phyloP scores from a whole-genome alignment of 2,113 vertebrate species.

The Phycodurus eques region DNA sequence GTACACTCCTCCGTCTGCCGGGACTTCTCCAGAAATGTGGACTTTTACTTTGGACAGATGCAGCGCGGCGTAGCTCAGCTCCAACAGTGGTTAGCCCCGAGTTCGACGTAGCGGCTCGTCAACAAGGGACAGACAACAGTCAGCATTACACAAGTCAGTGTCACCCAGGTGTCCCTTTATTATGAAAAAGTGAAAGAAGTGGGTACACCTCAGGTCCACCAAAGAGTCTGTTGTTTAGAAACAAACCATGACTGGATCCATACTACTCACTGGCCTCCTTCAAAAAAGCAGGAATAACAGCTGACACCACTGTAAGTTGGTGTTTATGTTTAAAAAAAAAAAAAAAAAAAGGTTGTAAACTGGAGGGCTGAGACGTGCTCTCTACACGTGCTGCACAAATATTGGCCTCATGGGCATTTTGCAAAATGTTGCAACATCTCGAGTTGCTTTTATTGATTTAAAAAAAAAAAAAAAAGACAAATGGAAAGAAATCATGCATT shows the following conservation, averaged over 20 bases:
- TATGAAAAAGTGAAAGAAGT: not conserved
- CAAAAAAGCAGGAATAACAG: slow-evolving; percentile 8
- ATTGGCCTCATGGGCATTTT: slow-evolving; percentile 18
- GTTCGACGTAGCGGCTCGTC: slow-evolving; percentile 71
- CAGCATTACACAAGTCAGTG: not conserved
- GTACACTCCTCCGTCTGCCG: slow-evolving; percentile 88
- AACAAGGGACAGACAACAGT: not conserved
- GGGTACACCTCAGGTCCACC: not conserved
- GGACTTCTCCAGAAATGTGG: slow-evolving; percentile 89
- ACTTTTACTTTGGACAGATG: slow-evolving; percentile 88
- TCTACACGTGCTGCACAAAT: slow-evolving; percentile 31
- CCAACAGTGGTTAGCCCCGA: slow-evolving; percentile 81
- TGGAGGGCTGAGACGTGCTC: slow-evolving; percentile 9
- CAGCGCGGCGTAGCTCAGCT: slow-evolving; percentile 81
- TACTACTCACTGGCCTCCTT: slow-evolving; percentile 14
- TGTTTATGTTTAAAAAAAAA: not conserved
- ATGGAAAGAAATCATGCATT: slow-evolving; percentile 40
- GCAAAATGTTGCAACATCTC: slow-evolving; percentile 42
- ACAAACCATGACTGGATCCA: slow-evolving; percentile 10
- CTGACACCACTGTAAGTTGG: slow-evolving; percentile 11
- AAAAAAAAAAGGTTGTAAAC: slow-evolving; percentile 31
- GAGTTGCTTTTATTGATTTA: slow-evolving; percentile 57
- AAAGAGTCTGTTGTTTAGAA: not conserved
- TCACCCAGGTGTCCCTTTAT: slow-evolving; percentile 3
- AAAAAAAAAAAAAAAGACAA: no score